These are phyloP conservation scores for Microplitis demolitor DNA, from an alignment of 1,140 invertebrate genomes.

Conservation along the genomic window DNA sequence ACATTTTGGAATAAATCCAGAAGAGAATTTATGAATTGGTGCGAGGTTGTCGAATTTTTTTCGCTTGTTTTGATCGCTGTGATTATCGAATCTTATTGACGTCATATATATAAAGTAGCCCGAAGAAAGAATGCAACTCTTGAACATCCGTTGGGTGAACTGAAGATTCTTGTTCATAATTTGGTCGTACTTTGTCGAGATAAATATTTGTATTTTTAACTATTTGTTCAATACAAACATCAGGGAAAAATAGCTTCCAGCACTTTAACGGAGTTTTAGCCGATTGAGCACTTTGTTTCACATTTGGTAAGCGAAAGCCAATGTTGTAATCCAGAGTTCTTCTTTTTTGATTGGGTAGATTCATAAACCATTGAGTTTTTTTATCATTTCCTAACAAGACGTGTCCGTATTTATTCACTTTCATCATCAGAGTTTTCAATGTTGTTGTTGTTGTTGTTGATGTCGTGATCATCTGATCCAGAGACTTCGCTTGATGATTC, in stretches of 20 bases:
- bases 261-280: no score
- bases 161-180: not conserved
- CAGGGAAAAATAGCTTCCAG: not conserved
- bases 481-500: no score
- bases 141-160: not conserved
- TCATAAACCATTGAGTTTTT: no score
- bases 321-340: no score
- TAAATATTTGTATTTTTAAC: not conserved
- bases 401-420: no score
- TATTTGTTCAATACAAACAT: not conserved
- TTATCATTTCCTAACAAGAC: no score
- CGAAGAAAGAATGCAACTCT: not conserved
- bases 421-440: no score
- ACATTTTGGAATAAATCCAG: conserved; percentile 35
- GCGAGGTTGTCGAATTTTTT: conserved; percentile 44
- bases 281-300: no score
- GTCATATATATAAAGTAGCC: not conserved
- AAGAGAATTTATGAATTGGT: conserved; percentile 47
- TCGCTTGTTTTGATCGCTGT: conserved; percentile 35
- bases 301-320: no score
- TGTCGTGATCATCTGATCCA: no score
- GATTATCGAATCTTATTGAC: conserved; percentile 46
- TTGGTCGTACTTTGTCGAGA: not conserved
- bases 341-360: no score
- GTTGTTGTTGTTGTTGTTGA: no score